A percentile compares a stretch with the other conserved stretches of the same genome.
Conservation (phyloP, 2,113 vertebrate species). For the Tragelaphus imberbis region DNA sequence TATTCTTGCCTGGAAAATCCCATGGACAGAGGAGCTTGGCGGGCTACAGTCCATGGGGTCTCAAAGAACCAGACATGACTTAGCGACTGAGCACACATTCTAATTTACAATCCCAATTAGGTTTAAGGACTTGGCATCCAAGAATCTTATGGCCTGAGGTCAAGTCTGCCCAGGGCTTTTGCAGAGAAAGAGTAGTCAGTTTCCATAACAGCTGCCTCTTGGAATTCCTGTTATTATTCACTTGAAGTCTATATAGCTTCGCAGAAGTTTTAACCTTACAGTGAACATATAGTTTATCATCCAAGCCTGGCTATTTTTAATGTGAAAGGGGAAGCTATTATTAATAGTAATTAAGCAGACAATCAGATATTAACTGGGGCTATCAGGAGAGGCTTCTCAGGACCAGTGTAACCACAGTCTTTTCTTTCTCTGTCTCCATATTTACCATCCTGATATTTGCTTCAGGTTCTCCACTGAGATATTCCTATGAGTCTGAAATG, state of each 20-base stretch:
- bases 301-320: background rate
- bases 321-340: background rate
- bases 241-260: background rate
- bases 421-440: background rate
- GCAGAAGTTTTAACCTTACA: background rate
- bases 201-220: background rate
- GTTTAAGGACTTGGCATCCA: background rate
- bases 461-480: background rate
- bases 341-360: background rate
- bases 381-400: background rate
- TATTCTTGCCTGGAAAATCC: background rate
- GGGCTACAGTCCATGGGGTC: background rate
- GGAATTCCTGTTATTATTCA: slow-evolving; percentile 17
- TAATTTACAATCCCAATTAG: background rate
- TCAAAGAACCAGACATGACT: background rate
- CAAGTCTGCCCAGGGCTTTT: background rate
- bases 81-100: background rate
- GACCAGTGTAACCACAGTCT: background rate
- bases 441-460: background rate
- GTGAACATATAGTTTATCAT: background rate
- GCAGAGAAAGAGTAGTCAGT: background rate
- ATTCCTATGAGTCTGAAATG: background rate
- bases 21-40: background rate
- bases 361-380: background rate
- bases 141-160: background rate